Evolutionary conservation across 2,888 invertebrate genomes (phyloP), one percentile per base, ranked within the genome.

Genomic region (Dastarcus helophoroides): DNA sequence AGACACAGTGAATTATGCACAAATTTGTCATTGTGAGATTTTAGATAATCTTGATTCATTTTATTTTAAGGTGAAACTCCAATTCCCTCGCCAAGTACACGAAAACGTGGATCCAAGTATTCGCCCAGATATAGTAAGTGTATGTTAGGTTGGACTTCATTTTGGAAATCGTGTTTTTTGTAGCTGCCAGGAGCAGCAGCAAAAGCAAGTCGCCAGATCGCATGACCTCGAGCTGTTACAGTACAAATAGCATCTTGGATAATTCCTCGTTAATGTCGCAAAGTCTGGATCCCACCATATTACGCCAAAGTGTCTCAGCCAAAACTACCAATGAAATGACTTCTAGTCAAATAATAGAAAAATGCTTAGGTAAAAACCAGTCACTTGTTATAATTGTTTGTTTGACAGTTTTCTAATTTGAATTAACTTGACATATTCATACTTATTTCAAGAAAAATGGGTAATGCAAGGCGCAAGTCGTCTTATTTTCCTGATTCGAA

Each of bases 151-250:
- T n/a, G n/a, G n/a, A n/a, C n/a, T n/a, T n/a, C n/a, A n/a, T n/a
- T n/a, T n/a, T n/a, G n/a, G n/a, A n/a, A n/a, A n/a, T n/a, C n/a
- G n/a, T 17, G 6, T 11, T 22, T 40, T 13, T 41, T 47, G 31
- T 25, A 35, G 35, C 35, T n/a, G 26, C 35, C 29, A 45, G 66
- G 61, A 59, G 56, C 64, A 17, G 58, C 32, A 63, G 57, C 8
- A 58, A 64, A 27, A 58, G 62, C 35, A 68, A 69, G 17, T 81
- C 82, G 0, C 82, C 82, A 0, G 83, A 83, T 56, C 71, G 79
- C 6, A 76, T 83, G 65, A 64, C 73, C 1, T 70, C 75, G 7
- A 82, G 82, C 54, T 82, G 75, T 62, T 81, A 81, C 53, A 44
- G 50, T 15, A 44, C 45, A 15, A 42, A 43, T n/a, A 50, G 40